Conservation (phyloP, 2,113 vertebrate genomes). For the Halcyon senegalensis region DNA sequence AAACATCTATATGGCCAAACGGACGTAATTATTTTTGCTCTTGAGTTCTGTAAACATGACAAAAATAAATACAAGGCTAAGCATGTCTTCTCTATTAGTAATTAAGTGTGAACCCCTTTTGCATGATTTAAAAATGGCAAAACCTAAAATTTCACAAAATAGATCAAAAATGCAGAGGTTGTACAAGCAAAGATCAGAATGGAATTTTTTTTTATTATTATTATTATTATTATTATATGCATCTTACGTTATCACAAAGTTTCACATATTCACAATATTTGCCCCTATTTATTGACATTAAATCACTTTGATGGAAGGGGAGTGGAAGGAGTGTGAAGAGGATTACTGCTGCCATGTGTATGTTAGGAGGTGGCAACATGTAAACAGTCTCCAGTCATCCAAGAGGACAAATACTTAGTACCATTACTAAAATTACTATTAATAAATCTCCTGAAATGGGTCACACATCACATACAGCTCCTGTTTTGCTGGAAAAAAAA, state of each 20-base stretch:
- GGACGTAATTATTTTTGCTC: background rate
- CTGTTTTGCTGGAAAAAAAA: background rate
- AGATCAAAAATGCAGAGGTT: slow-evolving; percentile 55
- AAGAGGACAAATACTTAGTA: background rate
- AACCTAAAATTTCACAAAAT: slow-evolving; percentile 63
- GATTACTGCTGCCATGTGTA: background rate
- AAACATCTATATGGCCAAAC: background rate
- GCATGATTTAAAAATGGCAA: slow-evolving; percentile 66
- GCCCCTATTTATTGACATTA: slow-evolving; percentile 18
- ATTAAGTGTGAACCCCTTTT: slow-evolving; percentile 66
- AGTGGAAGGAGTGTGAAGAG: background rate
- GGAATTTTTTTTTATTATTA: background rate
- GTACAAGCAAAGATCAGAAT: slow-evolving; percentile 35
- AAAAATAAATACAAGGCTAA: slow-evolving; percentile 6
- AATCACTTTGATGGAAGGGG: background rate
- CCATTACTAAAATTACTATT: background rate
- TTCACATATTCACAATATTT: slow-evolving; percentile 38
- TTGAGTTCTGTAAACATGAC: background rate
- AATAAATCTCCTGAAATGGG: background rate
- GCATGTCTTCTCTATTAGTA: slow-evolving; percentile 53
- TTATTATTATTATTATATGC: background rate
- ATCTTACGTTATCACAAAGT: background rate
- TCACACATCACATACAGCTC: background rate
- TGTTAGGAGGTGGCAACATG: background rate
- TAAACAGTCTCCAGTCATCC: background rate